phyloP scores from a whole-genome alignment of 2,797 vertebrate species.

The Phoeniculus purpureus region DNA sequence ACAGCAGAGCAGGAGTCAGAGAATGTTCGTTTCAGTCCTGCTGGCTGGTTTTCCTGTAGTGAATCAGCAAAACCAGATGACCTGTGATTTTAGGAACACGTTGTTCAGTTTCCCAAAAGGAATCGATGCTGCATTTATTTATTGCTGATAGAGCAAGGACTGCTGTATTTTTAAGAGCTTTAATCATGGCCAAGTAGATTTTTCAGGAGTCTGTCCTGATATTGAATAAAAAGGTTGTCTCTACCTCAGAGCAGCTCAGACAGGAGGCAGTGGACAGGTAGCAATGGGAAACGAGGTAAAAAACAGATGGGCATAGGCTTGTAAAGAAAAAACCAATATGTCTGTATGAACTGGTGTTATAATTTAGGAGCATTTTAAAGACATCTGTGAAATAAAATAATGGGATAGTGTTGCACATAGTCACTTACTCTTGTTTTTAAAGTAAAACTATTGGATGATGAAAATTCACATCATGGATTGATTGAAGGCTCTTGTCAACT shows the following conservation, averaged over 20 bases:
- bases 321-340: not conserved
- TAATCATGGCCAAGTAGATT: not conserved
- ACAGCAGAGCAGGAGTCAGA: not conserved
- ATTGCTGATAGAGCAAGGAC: constrained; percentile 19
- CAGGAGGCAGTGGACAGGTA: not conserved
- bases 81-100: constrained; percentile 32
- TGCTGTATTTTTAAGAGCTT: constrained; percentile 18
- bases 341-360: not conserved
- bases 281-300: not conserved
- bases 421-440: not conserved
- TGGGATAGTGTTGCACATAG: not conserved
- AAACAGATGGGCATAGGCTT: not conserved
- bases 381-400: not conserved
- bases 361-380: not conserved
- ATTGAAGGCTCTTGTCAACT: constrained; percentile 29
- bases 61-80: constrained; percentile 40
- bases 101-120: constrained; percentile 40
- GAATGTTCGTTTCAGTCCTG: not conserved
- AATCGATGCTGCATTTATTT: constrained; percentile 47
- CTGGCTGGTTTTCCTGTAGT: not conserved
- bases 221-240: not conserved
- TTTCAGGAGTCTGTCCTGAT: not conserved
- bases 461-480: not conserved
- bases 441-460: not conserved
- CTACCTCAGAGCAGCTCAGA: not conserved